These are phyloP conservation scores for Eufriesea mexicana DNA, from an alignment of 1,140 invertebrate species.

Conservation along the genomic window DNA sequence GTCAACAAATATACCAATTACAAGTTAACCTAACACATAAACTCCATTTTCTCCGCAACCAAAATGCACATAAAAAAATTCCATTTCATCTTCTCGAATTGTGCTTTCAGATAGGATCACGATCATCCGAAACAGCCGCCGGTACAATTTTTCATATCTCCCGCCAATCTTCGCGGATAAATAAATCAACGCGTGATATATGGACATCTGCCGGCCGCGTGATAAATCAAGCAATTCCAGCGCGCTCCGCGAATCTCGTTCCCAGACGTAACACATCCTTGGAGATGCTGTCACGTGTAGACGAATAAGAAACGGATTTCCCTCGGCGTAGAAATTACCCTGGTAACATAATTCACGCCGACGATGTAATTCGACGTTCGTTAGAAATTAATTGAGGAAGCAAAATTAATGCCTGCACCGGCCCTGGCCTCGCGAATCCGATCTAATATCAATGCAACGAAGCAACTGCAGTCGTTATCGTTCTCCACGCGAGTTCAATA, in stretches of 20 bases:
- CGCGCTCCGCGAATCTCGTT: neutral
- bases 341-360: neutral
- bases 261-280: neutral
- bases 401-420: neutral
- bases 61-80: too few species aligned
- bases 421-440: neutral
- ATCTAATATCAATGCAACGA: constrained; percentile 11
- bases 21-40: too few species aligned
- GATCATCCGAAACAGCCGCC: too few species aligned
- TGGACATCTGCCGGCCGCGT: neutral
- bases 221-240: neutral
- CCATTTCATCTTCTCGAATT: too few species aligned
- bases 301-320: constrained; percentile 12
- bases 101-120: too few species aligned
- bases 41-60: too few species aligned
- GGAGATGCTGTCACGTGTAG: neutral
- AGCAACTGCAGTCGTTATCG: constrained; percentile 13
- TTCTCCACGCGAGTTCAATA: constrained; percentile 44
- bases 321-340: neutral
- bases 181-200: neutral
- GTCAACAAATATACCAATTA: too few species aligned
- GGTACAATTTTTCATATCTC: neutral
- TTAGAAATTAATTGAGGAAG: constrained; percentile 35
- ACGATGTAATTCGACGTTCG: constrained; percentile 11
- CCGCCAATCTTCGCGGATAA: neutral